Evolutionary conservation across 2,888 invertebrate genomes (phyloP), one percentile per base, ranked within the genome.

Genomic region (Aporophyla nigra): DNA sequence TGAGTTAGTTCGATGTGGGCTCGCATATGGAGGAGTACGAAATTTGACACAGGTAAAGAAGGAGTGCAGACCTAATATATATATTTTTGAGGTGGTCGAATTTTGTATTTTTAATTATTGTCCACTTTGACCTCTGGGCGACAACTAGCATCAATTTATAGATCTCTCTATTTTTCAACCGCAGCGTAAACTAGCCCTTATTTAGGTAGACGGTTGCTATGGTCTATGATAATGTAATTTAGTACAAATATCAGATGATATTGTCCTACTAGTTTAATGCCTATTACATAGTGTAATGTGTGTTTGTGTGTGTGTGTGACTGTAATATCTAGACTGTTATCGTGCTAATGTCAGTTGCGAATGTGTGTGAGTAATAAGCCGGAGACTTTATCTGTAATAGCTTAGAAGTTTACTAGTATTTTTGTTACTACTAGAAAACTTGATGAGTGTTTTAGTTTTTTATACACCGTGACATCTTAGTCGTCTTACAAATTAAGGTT

Each of bases 211-310:
- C 58, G 71, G 54, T 67, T 71, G 43, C 65, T 65, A 62, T 68
- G 71, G 33, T 61, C 67, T 68, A 86, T 84, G 73, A 66, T 84
- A 87, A 78, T 76, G 63, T 74, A 80, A 86, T 87, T 84, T 87
- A 86, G 71, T 77, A 76, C 84, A 82, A 87, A 80, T 87, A 86
- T 86, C 74, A 74, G 79, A 74, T 80, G 67, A 76, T 82, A 82
- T 76, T 58, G 79, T 69, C 59, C 33, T 12, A 66, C 66, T 67
- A 69, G 63, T 62, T 46, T 75, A 78, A 80, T 76, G 78, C 40
- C 62, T 73, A 75, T 63, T 78, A 84, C 72, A 61, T 46, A 63
- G 40, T 71, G 70, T 70, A 71, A 83, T 85, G 69, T 59, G 49
- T 24, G 46, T 63, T 67, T 53, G 54, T 40, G 67, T 53, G 53